phyloP scores from a whole-genome alignment of 2,797 vertebrate genomes.

The Hozukius guyotensis region DNA sequence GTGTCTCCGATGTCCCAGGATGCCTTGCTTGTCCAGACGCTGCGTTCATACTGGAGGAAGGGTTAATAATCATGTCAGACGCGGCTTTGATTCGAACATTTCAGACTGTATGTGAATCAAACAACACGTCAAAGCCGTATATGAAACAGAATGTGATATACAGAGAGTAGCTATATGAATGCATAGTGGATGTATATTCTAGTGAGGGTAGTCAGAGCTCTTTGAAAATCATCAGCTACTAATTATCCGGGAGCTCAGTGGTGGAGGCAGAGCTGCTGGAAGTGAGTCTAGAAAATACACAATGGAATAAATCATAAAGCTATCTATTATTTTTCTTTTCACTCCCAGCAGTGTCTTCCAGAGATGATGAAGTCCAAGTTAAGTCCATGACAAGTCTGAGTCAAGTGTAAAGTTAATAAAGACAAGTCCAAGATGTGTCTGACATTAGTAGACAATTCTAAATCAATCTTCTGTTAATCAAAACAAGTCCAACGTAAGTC shows the following conservation, averaged over 20 bases:
- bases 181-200: neutral
- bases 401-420: neutral
- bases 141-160: neutral
- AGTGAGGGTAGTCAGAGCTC: neutral
- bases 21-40: constrained; percentile 21
- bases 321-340: neutral
- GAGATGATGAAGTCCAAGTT: neutral
- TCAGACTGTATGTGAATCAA: neutral
- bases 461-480: neutral
- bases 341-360: neutral
- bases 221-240: neutral
- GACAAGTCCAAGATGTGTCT: neutral
- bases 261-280: neutral
- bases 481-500: neutral
- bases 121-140: neutral
- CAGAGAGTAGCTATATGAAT: neutral
- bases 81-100: constrained; percentile 29
- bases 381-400: neutral
- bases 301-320: neutral
- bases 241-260: neutral
- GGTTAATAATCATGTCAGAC: constrained; percentile 23
- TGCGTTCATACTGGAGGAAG: constrained; percentile 25
- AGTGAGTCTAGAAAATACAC: neutral
- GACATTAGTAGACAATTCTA: neutral
- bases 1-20: constrained; percentile 21